phyloP scores from a whole-genome alignment of 2,888 invertebrate genomes.

The Vannuccia rotundouncinata region DNA sequence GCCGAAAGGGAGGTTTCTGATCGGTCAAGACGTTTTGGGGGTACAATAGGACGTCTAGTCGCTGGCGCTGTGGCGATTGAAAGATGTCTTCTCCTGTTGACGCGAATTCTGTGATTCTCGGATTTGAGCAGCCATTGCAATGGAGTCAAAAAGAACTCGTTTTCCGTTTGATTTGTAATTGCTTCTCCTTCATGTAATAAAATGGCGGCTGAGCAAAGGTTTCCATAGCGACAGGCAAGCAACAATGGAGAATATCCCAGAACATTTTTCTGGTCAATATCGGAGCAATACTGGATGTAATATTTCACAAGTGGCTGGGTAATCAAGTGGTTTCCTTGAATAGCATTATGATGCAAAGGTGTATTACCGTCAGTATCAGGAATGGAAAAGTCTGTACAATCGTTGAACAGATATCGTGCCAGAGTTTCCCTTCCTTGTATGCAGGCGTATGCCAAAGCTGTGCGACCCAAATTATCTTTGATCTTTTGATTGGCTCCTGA shows the following conservation, averaged over 20 bases:
- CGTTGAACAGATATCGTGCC: constrained; percentile 46
- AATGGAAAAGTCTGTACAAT: constrained; percentile 47
- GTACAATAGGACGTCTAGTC: background rate
- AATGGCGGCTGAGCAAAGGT: constrained; percentile 48
- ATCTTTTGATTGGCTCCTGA: constrained; percentile 47
- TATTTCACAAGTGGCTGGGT: constrained; percentile 44
- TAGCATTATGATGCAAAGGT: constrained; percentile 48
- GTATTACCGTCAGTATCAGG: constrained; percentile 53
- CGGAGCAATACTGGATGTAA: constrained; percentile 45
- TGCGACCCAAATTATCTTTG: constrained; percentile 49
- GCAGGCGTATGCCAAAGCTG: constrained; percentile 50
- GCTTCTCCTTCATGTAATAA: constrained; percentile 46
- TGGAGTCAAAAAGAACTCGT: constrained; percentile 49
- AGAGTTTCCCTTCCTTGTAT: constrained; percentile 48
- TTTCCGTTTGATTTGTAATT: constrained; percentile 48
- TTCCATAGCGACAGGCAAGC: constrained; percentile 49
- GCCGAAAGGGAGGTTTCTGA: background rate
- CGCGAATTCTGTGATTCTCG: background rate
- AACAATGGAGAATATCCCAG: constrained; percentile 51
- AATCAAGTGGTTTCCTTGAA: constrained; percentile 48
- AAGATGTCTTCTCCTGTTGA: background rate
- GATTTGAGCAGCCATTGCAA: constrained; percentile 46
- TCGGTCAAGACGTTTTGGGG: background rate
- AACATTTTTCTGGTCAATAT: constrained; percentile 48
- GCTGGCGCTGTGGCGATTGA: background rate